Base-by-base conservation (phyloP, 2,888 invertebrate species). In the Cabera pusaria region DNA sequence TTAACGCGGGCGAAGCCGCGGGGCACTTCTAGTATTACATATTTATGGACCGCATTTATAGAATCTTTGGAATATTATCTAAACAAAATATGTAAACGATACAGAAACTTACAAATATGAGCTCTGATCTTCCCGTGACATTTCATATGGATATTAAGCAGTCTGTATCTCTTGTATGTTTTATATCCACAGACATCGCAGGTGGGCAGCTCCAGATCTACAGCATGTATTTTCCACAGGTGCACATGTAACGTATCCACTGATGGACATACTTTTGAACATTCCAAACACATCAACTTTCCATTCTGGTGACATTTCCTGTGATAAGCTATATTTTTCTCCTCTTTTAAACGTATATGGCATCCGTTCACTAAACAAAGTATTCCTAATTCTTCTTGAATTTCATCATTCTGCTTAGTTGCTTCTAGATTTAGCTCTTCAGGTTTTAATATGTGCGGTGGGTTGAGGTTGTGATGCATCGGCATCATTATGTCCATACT, bases 181-280 rank as follows among this genome's bases (percentile, higher is more conserved):
- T 94, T 94, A 62, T 93, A 95, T 14, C 91, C 91, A 64, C 96
- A 96, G 45, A 93, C 82, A 54, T 93, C 91, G 74, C 96, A 97
- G 1, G 93, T 91, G 28, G 93, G 93, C 23, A 97, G 73, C 62
- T 96, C 97, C 89, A 96, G 91, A 63, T 96, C 96, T 5, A 96
- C 90, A 25, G 90, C 87, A 68, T 97, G 96, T 0, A 81, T 64
- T 28, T 93, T 91, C 96, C 96, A 97, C 25, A 96, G 80, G 67
- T 97, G 97, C 1, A 93, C 92, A 43, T 94, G 93, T n/a, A 96
- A 66, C 0, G 91, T 87, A 53, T 93, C 92, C 90, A 95, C 94
- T 4, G 90, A 90, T 0, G 70, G 56, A 59, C 90, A 91, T 6
- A 73, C 61, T 41, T 83, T 82, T 0, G 86, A 78, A 70, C 96